phyloP scores from a whole-genome alignment of 2,888 invertebrate species.

The Cactoblastis cactorum region DNA sequence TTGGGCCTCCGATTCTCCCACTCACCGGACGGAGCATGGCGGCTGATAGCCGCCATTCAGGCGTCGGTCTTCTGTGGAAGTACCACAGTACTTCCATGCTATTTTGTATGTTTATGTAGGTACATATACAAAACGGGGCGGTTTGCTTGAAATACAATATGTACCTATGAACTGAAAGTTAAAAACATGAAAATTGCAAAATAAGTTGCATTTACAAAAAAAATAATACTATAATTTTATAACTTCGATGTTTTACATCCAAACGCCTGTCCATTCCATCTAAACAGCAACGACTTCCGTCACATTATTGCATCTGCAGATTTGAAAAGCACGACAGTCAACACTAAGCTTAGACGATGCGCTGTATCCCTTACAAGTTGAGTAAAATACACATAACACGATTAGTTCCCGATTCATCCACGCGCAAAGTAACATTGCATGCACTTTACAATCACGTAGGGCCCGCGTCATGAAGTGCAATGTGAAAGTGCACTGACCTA shows the following conservation, averaged over 20 bases:
- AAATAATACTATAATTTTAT: neutral
- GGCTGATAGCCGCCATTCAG: too few species aligned
- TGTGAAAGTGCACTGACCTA: conserved; percentile 8
- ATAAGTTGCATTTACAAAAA: too few species aligned
- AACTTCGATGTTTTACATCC: neutral
- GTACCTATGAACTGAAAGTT: too few species aligned
- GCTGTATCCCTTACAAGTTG: neutral
- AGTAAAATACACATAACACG: neutral
- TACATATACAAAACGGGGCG: too few species aligned
- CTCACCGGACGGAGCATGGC: too few species aligned
- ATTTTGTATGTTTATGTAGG: too few species aligned
- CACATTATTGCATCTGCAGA: neutral
- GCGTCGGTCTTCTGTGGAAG: too few species aligned
- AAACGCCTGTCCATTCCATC: too few species aligned
- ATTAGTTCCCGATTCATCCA: neutral
- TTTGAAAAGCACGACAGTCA: neutral
- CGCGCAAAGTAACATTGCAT: neutral
- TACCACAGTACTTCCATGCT: too few species aligned
- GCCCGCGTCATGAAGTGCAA: conserved; percentile 6
- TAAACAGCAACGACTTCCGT: neutral
- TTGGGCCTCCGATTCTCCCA: too few species aligned
- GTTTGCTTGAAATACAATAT: too few species aligned
- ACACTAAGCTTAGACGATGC: neutral
- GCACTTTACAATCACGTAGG: neutral
- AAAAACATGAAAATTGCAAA: too few species aligned